Evolutionary conservation across 2,113 vertebrate genomes (phyloP).

Genomic region (Hucho hucho): DNA sequence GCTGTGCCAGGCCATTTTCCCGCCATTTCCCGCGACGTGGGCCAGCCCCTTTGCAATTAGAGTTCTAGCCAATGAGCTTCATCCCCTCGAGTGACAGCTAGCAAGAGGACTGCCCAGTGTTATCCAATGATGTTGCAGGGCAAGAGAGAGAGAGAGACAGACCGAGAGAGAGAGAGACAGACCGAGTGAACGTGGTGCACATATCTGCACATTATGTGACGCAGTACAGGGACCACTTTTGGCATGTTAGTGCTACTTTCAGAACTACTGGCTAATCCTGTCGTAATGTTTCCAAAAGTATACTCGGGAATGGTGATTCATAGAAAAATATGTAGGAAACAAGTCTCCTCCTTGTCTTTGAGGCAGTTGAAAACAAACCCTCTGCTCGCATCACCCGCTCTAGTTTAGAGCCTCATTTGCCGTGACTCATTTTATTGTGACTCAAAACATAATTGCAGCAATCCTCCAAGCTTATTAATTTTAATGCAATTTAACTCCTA

Average conservation of each 20-base stretch:
- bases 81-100: too few species aligned
- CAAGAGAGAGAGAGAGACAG: background rate
- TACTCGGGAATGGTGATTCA: slow-evolving; percentile 3
- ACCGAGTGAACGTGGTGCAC: slow-evolving; percentile 36
- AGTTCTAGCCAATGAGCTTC: too few species aligned
- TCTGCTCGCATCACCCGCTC: background rate
- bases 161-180: slow-evolving; percentile 24
- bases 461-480: slow-evolving; percentile 27
- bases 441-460: slow-evolving; percentile 19
- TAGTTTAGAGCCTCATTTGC: background rate
- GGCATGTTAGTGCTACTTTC: too few species aligned
- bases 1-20: too few species aligned
- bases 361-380: slow-evolving; percentile 1
- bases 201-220: too few species aligned
- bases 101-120: too few species aligned
- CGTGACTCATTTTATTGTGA: slow-evolving; percentile 8
- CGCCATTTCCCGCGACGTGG: too few species aligned
- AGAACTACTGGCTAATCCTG: background rate
- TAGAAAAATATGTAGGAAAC: background rate
- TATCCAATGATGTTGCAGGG: too few species aligned
- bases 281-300: background rate
- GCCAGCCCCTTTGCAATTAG: too few species aligned
- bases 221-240: too few species aligned
- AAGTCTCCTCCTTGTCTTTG: background rate
- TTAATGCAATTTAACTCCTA: slow-evolving; percentile 20